These are phyloP conservation scores for Tyrannus savana DNA, from an alignment of 2,113 vertebrate genomes.

Conservation along the genomic window DNA sequence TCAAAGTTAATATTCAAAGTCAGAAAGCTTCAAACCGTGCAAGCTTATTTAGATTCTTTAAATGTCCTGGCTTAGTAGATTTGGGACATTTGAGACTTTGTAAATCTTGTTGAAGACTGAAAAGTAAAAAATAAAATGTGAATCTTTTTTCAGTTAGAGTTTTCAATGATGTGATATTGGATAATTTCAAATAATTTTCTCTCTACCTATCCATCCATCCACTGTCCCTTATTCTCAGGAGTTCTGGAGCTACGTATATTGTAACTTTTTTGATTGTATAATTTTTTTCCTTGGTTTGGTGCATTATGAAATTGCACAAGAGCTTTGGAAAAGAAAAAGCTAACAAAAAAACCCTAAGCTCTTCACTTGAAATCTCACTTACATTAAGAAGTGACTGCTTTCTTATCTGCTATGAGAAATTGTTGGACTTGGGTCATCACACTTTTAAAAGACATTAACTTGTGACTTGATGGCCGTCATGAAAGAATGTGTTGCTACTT, in stretches of 20 bases:
- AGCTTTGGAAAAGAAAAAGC: neutral
- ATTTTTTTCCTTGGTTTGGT: neutral
- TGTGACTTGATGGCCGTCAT: constrained; percentile 3
- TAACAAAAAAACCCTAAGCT: neutral
- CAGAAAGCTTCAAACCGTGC: constrained; percentile 61
- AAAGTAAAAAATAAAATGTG: constrained; percentile 36
- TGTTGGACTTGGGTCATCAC: neutral
- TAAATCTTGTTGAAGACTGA: constrained; percentile 43
- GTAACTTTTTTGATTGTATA: neutral
- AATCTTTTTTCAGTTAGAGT: constrained; percentile 31
- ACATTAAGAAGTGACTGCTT: neutral
- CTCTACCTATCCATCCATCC: neutral
- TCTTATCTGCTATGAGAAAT: neutral
- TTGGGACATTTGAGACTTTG: constrained; percentile 64
- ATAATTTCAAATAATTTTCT: constrained; percentile 57
- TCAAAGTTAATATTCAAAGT: constrained; percentile 76
- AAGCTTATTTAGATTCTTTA: constrained; percentile 72
- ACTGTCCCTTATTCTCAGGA: constrained; percentile 1
- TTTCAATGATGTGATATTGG: constrained; percentile 55
- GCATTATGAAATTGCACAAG: neutral
- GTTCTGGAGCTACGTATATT: neutral
- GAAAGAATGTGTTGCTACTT: constrained; percentile 17
- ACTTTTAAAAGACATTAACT: neutral
- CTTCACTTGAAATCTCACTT: neutral
- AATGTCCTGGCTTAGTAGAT: constrained; percentile 67